A percentile compares a stretch with the other conserved stretches of the same genome.
phyloP scores from a whole-genome alignment of 2,113 vertebrate genomes.

The Carassius carassius region DNA sequence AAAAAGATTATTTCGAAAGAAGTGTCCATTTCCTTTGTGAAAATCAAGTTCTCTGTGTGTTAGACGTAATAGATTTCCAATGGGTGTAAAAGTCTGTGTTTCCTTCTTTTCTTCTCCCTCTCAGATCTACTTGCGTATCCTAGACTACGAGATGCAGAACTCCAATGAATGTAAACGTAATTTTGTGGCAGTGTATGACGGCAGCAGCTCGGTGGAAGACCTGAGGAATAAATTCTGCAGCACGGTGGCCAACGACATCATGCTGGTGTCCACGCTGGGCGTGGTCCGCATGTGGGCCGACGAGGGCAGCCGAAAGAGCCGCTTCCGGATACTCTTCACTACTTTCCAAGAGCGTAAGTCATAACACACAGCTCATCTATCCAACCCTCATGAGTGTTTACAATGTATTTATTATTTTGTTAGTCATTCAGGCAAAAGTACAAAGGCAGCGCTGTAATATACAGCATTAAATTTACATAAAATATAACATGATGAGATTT shows the following conservation, averaged over 20 bases:
- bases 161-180: slow-evolving; percentile 98
- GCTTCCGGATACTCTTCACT: slow-evolving; percentile 97
- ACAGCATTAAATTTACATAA: too few species aligned
- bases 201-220: slow-evolving; percentile 95
- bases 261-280: slow-evolving; percentile 90
- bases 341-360: slow-evolving; percentile 99
- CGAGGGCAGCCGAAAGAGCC: slow-evolving; percentile 90
- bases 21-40: not conserved
- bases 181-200: slow-evolving; percentile 96
- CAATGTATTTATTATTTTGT: not conserved
- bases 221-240: slow-evolving; percentile 97
- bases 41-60: not conserved
- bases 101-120: slow-evolving; percentile 6
- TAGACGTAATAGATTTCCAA: slow-evolving; percentile 1
- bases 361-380: not conserved
- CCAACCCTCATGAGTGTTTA: not conserved
- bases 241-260: slow-evolving; percentile 96
- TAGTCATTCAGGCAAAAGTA: too few species aligned
- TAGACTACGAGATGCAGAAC: slow-evolving; percentile 99
- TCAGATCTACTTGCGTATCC: slow-evolving; percentile 95
- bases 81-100: not conserved
- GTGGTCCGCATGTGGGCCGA: slow-evolving; percentile 98
- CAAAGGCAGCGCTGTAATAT: too few species aligned
- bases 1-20: not conserved
- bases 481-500: too few species aligned